These are phyloP conservation scores for Rhyacophila evoluta DNA, from an alignment of 2,888 invertebrate genomes.

Conservation along the genomic window DNA sequence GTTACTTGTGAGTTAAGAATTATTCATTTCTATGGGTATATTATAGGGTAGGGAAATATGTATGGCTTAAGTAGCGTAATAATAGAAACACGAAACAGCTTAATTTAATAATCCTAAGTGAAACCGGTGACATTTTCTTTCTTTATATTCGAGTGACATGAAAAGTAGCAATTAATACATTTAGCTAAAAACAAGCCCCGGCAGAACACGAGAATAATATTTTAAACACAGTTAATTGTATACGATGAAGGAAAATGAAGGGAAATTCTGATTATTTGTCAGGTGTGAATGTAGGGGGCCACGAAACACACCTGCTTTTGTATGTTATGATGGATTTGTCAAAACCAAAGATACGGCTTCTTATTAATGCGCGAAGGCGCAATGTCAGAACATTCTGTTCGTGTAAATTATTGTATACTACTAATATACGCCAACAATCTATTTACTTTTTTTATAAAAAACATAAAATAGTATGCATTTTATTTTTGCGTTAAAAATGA, in stretches of 20 bases:
- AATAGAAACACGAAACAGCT: neutral
- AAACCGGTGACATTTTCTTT: neutral
- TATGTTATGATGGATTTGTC: neutral
- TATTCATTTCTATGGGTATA: no score
- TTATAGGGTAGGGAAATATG: no score
- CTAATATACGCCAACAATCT: no score
- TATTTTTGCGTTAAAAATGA: no score
- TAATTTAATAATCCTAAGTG: slow-evolving; percentile 9
- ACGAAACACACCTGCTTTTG: neutral
- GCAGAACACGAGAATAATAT: neutral
- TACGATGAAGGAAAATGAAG: neutral
- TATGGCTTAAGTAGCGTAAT: no score
- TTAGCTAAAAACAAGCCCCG: neutral
- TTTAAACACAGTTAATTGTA: slow-evolving; percentile 4
- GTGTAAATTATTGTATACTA: no score
- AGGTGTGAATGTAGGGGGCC: neutral
- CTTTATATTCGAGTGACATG: neutral
- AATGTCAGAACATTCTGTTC: no score
- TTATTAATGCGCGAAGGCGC: neutral
- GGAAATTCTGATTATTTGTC: neutral
- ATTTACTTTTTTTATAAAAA: no score
- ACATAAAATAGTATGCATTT: no score
- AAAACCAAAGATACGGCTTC: neutral
- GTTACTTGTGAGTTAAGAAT: no score
- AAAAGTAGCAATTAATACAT: neutral